Percentiles rank a stretch among this genome's conserved stretches.
Evolutionary conservation across 2,888 invertebrate species (phyloP).

Genomic region (Arctia plantaginis): DNA sequence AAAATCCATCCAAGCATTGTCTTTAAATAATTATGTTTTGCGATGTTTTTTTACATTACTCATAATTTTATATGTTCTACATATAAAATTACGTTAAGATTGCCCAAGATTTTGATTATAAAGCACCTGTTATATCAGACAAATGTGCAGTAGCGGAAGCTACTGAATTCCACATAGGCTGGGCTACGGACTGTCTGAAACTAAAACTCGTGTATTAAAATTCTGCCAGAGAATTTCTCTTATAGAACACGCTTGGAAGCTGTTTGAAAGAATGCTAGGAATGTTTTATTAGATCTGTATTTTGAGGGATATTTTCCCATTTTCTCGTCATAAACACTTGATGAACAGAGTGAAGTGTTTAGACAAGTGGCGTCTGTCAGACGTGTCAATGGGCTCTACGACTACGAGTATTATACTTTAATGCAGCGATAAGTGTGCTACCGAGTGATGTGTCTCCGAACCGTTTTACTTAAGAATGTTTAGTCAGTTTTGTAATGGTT

Average conservation of each 20-base stretch:
- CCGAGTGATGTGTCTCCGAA: conserved; percentile 4
- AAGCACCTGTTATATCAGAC: background rate
- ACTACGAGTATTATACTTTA: conserved; percentile 24
- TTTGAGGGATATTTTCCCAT: conserved; percentile 31
- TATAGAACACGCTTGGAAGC: conserved; percentile 12
- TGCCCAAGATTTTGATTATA: background rate
- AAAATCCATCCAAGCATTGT: background rate
- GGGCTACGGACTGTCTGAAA: background rate
- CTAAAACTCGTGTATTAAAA: conserved; percentile 22
- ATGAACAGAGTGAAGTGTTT: conserved; percentile 44
- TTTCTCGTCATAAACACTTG: conserved; percentile 44
- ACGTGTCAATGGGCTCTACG: conserved; percentile 36
- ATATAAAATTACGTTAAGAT: background rate
- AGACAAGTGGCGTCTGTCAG: conserved; percentile 30
- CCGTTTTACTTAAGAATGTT: background rate
- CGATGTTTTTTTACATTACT: background rate
- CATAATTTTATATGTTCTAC: background rate
- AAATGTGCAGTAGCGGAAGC: background rate
- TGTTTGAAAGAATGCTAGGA: conserved; percentile 8
- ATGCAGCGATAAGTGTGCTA: conserved; percentile 10
- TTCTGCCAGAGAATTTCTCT: conserved; percentile 15
- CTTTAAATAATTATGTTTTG: background rate
- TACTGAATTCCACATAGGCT: background rate
- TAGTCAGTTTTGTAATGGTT: background rate
- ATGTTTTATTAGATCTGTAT: conserved; percentile 39